Evolutionary conservation across 2,113 vertebrate genomes (phyloP).

Genomic region (Microcebus jonahi): DNA sequence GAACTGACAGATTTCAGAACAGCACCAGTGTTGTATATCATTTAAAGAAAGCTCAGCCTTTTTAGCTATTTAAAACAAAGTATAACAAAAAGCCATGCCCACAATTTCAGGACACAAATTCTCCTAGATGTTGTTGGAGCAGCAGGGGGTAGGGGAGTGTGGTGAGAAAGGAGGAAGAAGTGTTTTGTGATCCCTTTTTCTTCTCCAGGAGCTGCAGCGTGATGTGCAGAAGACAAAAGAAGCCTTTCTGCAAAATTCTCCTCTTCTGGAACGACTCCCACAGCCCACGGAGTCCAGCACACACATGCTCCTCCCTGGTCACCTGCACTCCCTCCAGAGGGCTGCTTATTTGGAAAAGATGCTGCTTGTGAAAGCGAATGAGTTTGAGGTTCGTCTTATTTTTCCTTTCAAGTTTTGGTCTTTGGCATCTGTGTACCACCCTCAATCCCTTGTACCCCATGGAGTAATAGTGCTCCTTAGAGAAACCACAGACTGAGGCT

Average conservation of each 20-base stretch:
- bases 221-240: conserved; percentile 80
- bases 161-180: background rate
- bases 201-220: conserved; percentile 85
- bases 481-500: background rate
- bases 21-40: background rate
- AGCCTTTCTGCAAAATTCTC: conserved; percentile 81
- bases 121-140: background rate
- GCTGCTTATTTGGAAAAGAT: conserved; percentile 85
- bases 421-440: background rate
- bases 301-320: conserved; percentile 83
- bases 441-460: background rate
- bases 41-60: background rate
- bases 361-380: conserved; percentile 82
- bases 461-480: background rate
- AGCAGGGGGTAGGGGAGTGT: rapidly evolving
- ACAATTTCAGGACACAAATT: background rate
- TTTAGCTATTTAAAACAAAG: background rate
- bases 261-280: conserved; percentile 84
- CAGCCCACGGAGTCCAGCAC: conserved; percentile 79
- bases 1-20: background rate
- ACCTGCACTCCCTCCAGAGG: conserved; percentile 84
- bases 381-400: conserved; percentile 87
- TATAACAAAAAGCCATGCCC: background rate
- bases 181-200: background rate
- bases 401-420: background rate